Conservation (phyloP, 2,113 vertebrate species). For the Etheostoma spectabile region DNA sequence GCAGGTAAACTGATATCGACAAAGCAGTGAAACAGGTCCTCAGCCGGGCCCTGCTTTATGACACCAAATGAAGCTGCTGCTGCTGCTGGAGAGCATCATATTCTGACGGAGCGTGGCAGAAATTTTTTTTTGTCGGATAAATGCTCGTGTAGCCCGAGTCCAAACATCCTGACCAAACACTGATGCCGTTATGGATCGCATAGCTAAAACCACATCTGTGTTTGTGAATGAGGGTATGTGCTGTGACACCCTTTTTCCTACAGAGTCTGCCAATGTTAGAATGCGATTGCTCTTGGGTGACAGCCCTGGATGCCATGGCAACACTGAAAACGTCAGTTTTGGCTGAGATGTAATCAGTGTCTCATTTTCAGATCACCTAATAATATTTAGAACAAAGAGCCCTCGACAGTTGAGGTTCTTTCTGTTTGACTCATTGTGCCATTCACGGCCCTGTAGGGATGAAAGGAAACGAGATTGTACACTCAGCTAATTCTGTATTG, state of each 20-base stretch:
- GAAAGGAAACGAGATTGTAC: conserved; percentile 27
- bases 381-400: conserved; percentile 64
- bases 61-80: conserved; percentile 64
- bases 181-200: conserved; percentile 31
- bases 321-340: conserved; percentile 74
- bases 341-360: conserved; percentile 66
- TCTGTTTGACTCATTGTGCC: conserved; percentile 17
- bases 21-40: conserved; percentile 61
- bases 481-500: conserved; percentile 53
- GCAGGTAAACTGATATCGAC: conserved; percentile 67
- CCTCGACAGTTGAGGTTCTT: conserved; percentile 18
- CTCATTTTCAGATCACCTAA: conserved; percentile 70
- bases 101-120: conserved; percentile 53
- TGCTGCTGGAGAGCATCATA: conserved; percentile 65
- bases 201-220: conserved; percentile 60
- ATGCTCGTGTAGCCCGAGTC: conserved; percentile 38
- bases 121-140: conserved; percentile 62
- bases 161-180: conserved; percentile 67
- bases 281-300: conserved; percentile 76
- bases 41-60: conserved; percentile 50
- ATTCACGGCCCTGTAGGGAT: conserved; percentile 32
- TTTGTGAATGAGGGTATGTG: conserved; percentile 59
- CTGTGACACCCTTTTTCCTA: conserved; percentile 58
- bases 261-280: conserved; percentile 70
- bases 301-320: conserved; percentile 81